Conservation (phyloP, 2,113 vertebrate species). For the Nematolebias whitei region DNA sequence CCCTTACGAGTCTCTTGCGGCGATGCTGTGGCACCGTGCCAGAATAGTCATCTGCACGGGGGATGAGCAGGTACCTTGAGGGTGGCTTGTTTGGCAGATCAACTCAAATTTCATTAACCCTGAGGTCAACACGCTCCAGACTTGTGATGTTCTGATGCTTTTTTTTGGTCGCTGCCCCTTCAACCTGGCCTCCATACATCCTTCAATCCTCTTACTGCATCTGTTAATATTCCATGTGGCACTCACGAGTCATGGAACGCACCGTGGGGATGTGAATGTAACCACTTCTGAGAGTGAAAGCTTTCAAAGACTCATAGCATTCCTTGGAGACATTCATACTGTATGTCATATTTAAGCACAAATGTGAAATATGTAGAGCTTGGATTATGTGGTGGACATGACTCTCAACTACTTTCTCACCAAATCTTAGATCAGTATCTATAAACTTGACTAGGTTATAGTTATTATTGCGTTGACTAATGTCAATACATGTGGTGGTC, state of each 20-base stretch:
- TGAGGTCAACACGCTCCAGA: slow-evolving; percentile 57
- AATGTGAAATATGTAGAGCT: no score
- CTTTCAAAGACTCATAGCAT: slow-evolving; percentile 3
- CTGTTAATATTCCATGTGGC: slow-evolving; percentile 14
- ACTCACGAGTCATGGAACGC: slow-evolving; percentile 14
- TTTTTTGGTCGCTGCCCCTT: slow-evolving; percentile 16
- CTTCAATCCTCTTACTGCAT: slow-evolving; percentile 14
- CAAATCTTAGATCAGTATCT: no score
- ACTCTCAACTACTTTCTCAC: no score
- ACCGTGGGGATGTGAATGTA: slow-evolving; percentile 14
- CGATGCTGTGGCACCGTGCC: slow-evolving; percentile 46
- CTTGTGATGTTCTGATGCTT: slow-evolving; percentile 13
- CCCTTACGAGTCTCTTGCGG: slow-evolving; percentile 39
- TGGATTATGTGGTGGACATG: no score
- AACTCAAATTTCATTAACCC: slow-evolving; percentile 74
- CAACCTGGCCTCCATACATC: slow-evolving; percentile 10
- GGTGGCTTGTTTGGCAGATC: slow-evolving; percentile 64
- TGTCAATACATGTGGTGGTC: no score
- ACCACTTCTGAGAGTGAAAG: slow-evolving; percentile 13
- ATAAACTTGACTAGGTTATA: no score
- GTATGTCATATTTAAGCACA: no score
- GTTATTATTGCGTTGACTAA: no score
- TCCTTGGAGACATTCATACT: no score
- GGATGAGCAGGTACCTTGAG: slow-evolving; percentile 55
- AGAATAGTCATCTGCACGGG: slow-evolving; percentile 59